A percentile compares a stretch with the other conserved stretches of the same genome.
Evolutionary conservation across 2,888 invertebrate species (phyloP).

Genomic region (Diarsia rubi): DNA sequence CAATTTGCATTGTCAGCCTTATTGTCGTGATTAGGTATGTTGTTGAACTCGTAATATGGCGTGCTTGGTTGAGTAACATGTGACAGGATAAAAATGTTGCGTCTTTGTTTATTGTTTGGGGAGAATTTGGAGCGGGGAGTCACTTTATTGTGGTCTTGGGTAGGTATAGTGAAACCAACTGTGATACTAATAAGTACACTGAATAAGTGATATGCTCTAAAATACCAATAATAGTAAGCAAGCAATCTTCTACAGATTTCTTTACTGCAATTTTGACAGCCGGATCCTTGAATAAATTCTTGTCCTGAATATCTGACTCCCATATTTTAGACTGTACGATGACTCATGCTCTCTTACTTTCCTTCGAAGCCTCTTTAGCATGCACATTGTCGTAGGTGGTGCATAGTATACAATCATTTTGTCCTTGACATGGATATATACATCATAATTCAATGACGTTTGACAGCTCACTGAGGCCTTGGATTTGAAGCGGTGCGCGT

Average conservation of each 20-base stretch:
- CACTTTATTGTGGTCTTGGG: slow-evolving; percentile 32
- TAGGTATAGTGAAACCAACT: slow-evolving; percentile 36
- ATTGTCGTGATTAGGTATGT: slow-evolving; percentile 65
- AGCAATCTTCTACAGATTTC: too few relatives aligned
- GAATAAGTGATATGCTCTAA: not conserved
- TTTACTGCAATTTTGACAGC: not conserved
- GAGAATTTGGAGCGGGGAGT: slow-evolving; percentile 52
- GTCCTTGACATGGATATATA: slow-evolving; percentile 67
- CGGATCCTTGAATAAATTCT: not conserved
- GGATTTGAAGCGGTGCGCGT: slow-evolving; percentile 60
- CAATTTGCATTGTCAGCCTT: slow-evolving; percentile 75
- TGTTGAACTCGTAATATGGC: slow-evolving; percentile 65
- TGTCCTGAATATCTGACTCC: not conserved
- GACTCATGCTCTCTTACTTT: slow-evolving; percentile 38
- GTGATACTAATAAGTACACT: not conserved
- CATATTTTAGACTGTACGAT: not conserved
- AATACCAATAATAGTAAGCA: not conserved
- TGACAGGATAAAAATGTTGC: slow-evolving; percentile 63
- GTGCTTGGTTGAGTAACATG: slow-evolving; percentile 64
- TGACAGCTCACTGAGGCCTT: slow-evolving; percentile 68
- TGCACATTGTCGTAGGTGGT: slow-evolving; percentile 46
- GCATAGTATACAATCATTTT: slow-evolving; percentile 30
- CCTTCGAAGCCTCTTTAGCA: slow-evolving; percentile 7
- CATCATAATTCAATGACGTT: slow-evolving; percentile 73
- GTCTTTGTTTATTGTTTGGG: slow-evolving; percentile 56